Evolutionary conservation across 2,113 vertebrate genomes (phyloP).

Genomic region (Axis porcinus): DNA sequence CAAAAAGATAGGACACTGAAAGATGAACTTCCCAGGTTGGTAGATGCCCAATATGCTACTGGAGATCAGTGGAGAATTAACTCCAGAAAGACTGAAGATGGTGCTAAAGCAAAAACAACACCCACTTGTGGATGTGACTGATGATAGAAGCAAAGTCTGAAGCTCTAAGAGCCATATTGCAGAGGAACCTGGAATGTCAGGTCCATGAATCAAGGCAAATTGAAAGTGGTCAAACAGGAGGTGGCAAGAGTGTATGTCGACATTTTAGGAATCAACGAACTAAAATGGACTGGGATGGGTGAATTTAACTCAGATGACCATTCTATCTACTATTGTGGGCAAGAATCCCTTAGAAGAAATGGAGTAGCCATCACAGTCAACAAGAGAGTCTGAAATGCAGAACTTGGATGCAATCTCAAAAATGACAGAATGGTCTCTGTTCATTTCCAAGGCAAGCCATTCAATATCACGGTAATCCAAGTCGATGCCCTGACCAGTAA

Average conservation of each 20-base stretch:
- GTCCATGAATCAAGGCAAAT: not conserved
- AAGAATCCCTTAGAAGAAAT: not conserved
- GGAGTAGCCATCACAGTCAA: not conserved
- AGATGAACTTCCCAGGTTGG: not conserved
- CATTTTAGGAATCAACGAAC: not conserved
- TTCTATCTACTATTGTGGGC: not conserved
- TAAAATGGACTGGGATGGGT: not conserved
- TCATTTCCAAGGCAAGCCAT: not conserved
- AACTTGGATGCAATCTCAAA: not conserved
- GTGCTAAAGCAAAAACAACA: not conserved
- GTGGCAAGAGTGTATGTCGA: not conserved
- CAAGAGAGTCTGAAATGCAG: not conserved
- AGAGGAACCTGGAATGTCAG: not conserved
- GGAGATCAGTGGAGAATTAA: not conserved
- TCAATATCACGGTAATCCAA: not conserved
- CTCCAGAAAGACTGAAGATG: not conserved
- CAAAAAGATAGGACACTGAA: not conserved
- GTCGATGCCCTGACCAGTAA: not conserved
- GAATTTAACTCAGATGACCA: not conserved
- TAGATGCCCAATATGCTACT: not conserved
- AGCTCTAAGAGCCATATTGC: not conserved
- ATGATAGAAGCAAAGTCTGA: accelerated
- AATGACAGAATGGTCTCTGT: not conserved
- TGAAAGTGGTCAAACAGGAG: not conserved
- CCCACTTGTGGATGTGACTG: not conserved